Evolutionary conservation across 2,113 vertebrate genomes (phyloP).

Genomic region (Paralichthys olivaceus): DNA sequence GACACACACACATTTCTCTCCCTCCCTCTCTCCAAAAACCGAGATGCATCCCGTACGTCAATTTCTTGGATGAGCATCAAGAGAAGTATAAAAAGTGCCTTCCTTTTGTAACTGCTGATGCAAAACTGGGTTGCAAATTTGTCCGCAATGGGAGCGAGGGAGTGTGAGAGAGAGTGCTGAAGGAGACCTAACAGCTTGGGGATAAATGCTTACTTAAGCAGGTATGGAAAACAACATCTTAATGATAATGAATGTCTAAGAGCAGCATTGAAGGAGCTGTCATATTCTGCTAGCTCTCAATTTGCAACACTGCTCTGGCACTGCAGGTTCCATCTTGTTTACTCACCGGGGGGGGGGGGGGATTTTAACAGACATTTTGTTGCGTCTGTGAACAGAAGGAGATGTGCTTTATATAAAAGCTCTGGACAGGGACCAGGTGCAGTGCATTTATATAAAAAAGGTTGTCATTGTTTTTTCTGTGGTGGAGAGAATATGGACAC

Average conservation of each 20-base stretch:
- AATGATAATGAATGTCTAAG: conserved; percentile 75
- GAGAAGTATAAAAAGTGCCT: conserved; percentile 46
- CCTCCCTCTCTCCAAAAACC: not conserved
- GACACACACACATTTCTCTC: not conserved
- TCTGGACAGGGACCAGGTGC: conserved; percentile 32
- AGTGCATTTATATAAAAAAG: conserved; percentile 19
- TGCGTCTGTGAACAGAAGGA: conserved; percentile 24
- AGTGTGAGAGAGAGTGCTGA: conserved; percentile 5
- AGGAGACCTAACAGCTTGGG: conserved; percentile 51
- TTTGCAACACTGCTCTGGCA: conserved; percentile 37
- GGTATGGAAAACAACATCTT: conserved; percentile 64
- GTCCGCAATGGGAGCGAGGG: not conserved
- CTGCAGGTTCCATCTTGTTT: conserved; percentile 54
- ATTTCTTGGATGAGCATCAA: conserved; percentile 54
- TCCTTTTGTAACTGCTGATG: conserved; percentile 66
- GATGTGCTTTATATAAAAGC: conserved; percentile 34
- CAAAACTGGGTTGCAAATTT: conserved; percentile 40
- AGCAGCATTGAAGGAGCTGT: conserved; percentile 59
- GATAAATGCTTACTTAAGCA: conserved; percentile 73
- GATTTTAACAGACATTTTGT: conserved; percentile 17
- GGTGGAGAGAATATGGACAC: not conserved
- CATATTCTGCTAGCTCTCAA: conserved; percentile 53
- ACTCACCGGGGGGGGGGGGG: conserved; percentile 26
- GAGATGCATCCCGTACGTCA: conserved; percentile 42
- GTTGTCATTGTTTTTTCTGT: conserved; percentile 3